Conservation (phyloP, 2,113 vertebrate genomes). For the Rhinoptilus africanus region DNA sequence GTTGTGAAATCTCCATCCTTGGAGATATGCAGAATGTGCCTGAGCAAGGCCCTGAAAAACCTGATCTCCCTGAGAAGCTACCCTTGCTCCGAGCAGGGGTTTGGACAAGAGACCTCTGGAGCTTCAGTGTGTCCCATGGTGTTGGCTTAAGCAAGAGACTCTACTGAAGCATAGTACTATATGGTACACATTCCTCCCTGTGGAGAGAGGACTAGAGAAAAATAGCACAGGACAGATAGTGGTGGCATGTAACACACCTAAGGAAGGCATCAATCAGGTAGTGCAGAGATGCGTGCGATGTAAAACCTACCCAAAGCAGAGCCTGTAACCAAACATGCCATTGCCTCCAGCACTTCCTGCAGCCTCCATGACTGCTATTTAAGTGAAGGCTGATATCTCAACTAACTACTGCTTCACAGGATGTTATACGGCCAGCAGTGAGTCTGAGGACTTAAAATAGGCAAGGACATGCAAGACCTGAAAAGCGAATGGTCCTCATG, state of each 20-base stretch:
- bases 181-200: not conserved
- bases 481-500: constrained; percentile 3
- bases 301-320: not conserved
- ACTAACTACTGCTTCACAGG: not conserved
- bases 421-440: not conserved
- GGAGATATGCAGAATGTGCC: not conserved
- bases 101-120: not conserved
- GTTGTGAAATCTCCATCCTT: constrained; percentile 14
- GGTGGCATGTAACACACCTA: not conserved
- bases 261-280: not conserved
- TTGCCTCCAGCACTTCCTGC: not conserved
- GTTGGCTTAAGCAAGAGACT: not conserved
- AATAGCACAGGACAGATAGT: not conserved
- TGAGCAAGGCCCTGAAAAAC: not conserved
- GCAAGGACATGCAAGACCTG: not conserved
- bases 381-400: not conserved
- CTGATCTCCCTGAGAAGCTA: not conserved
- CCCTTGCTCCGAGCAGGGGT: not conserved
- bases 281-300: not conserved
- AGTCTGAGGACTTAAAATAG: not conserved
- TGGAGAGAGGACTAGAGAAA: not conserved
- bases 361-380: not conserved
- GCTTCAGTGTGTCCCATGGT: not conserved
- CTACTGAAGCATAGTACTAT: not conserved
- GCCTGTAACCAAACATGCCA: not conserved